These are phyloP conservation scores for Zoanthus gigantus DNA, from an alignment of 92 coral and sea anemone genomes.

Conservation along the genomic window DNA sequence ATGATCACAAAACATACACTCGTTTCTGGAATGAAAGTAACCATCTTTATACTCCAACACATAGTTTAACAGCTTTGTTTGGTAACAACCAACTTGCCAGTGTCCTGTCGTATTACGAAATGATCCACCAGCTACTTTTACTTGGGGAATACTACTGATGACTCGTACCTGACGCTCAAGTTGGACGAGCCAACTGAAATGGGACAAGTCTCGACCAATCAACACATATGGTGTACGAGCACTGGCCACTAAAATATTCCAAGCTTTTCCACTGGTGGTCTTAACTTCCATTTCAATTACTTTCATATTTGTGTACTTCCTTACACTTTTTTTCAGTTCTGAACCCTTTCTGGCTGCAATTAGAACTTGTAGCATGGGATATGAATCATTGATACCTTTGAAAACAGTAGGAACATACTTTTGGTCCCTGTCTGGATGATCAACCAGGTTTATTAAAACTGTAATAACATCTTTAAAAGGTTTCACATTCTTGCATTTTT, in stretches of 20 bases:
- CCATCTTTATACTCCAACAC: constrained; percentile 40
- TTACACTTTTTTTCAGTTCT: constrained; percentile 5
- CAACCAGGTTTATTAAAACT: constrained; percentile 30
- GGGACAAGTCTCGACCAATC: constrained; percentile 40
- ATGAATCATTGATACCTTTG: constrained; percentile 28
- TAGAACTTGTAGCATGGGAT: constrained; percentile 26
- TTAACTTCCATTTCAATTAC: constrained; percentile 7
- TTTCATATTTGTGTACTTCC: constrained; percentile 20
- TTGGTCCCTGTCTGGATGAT: constrained; percentile 23
- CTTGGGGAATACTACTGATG: constrained; percentile 29
- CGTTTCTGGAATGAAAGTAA: constrained; percentile 28
- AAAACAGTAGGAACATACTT: constrained; percentile 16
- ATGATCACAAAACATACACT: constrained; percentile 42
- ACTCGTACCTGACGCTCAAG: constrained; percentile 42
- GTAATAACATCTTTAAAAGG: constrained; percentile 38
- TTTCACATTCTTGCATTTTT: constrained; percentile 54
- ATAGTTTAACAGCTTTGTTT: constrained; percentile 31
- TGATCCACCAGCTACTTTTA: constrained; percentile 32
- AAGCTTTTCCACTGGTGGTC: constrained; percentile 5
- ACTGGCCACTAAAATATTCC: constrained; percentile 28
- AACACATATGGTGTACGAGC: constrained; percentile 22
- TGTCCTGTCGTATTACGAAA: constrained; percentile 37
- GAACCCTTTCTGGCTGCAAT: constrained; percentile 21
- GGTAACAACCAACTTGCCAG: constrained; percentile 36
- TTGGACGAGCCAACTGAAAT: constrained; percentile 40